phyloP scores from a whole-genome alignment of 2,797 vertebrate genomes.

The Odontamblyopus lacepedii region DNA sequence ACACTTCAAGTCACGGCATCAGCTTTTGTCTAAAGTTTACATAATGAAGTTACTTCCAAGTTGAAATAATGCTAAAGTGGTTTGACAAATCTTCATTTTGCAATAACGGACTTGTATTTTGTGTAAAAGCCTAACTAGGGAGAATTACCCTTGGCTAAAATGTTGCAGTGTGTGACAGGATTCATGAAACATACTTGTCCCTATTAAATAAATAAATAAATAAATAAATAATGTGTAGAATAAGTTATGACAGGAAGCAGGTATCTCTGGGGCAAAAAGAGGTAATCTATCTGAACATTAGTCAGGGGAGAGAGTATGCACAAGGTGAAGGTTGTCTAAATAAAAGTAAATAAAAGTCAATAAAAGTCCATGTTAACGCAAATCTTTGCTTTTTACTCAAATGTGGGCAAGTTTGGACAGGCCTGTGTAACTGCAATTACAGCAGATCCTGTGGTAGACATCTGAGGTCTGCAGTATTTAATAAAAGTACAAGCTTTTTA shows the following conservation, averaged over 20 bases:
- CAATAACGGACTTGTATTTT: not conserved
- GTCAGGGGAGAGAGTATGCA: conserved; percentile 34
- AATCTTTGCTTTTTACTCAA: conserved; percentile 22
- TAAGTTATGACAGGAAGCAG: not conserved
- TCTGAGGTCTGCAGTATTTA: not conserved
- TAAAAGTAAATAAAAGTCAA: conserved; percentile 22
- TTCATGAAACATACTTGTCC: too few relatives aligned
- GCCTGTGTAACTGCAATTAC: conserved; percentile 6
- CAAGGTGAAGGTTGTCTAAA: conserved; percentile 46
- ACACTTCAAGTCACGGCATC: conserved; percentile 29
- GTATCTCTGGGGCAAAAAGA: not conserved
- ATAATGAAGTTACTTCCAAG: conserved; percentile 25
- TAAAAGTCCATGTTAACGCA: conserved; percentile 17
- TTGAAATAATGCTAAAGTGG: not conserved
- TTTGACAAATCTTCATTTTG: not conserved
- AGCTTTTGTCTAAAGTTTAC: conserved; percentile 43
- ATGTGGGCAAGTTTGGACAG: not conserved
- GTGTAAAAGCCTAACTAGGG: too few relatives aligned
- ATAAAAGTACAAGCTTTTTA: not conserved
- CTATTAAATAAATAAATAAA: too few relatives aligned
- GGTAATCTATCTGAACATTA: not conserved
- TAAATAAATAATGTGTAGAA: not conserved
- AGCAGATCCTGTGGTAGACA: not conserved
- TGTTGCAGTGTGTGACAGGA: too few relatives aligned
- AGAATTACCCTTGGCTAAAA: too few relatives aligned